Conservation (phyloP, 1,140 invertebrate species). For the Brachionus paranguensis region DNA sequence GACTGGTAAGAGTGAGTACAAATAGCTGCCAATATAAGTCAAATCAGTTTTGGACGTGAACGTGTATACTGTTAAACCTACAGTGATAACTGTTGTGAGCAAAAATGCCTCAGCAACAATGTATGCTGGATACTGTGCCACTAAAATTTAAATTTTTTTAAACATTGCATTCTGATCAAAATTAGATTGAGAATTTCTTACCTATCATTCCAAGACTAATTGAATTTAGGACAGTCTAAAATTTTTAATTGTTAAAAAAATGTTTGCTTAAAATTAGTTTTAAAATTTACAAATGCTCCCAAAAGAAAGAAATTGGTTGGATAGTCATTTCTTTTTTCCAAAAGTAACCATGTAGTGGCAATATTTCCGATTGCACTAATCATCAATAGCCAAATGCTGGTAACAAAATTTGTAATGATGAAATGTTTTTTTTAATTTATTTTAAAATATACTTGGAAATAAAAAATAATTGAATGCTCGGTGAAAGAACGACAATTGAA, state of each 20-base stretch:
- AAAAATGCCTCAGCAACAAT: slow-evolving; percentile 70
- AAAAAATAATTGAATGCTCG: slow-evolving; percentile 64
- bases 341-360: slow-evolving; percentile 51
- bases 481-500: slow-evolving; percentile 61
- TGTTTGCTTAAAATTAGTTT: slow-evolving; percentile 40
- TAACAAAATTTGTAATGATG: neutral
- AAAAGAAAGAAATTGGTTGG: slow-evolving; percentile 57
- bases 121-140: slow-evolving; percentile 66
- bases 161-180: neutral
- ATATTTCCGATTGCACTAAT: slow-evolving; percentile 53
- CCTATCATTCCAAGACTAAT: neutral
- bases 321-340: slow-evolving; percentile 53
- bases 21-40: slow-evolving; percentile 67
- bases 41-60: slow-evolving; percentile 75
- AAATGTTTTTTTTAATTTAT: neutral
- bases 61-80: slow-evolving; percentile 68
- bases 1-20: slow-evolving; percentile 66
- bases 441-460: slow-evolving; percentile 58
- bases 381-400: slow-evolving; percentile 54
- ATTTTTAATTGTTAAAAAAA: neutral
- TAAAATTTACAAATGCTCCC: slow-evolving; percentile 50
- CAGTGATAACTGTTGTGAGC: slow-evolving; percentile 67
- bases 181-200: neutral
- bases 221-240: neutral
- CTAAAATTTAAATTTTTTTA: slow-evolving; percentile 46